Percentiles rank a stretch among this genome's conserved stretches.
Conservation (phyloP, 2,797 vertebrate genomes). For the Pelodytes ibericus region DNA sequence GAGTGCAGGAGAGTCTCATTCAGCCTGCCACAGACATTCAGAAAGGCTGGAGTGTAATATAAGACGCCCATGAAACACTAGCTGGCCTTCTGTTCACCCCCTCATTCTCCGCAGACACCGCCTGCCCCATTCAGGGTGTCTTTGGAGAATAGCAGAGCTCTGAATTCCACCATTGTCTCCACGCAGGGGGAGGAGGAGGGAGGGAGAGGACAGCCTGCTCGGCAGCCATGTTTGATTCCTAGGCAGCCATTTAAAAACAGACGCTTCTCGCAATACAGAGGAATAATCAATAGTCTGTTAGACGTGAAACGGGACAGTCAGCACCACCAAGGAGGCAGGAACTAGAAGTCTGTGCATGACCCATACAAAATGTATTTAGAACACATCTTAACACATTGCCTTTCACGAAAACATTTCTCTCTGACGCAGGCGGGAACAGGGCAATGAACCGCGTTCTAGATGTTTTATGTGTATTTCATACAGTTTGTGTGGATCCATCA, state of each 20-base stretch:
- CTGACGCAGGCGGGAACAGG: no score
- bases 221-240: slow-evolving; percentile 36
- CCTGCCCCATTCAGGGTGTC: slow-evolving; percentile 66
- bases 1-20: slow-evolving; percentile 69
- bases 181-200: not conserved
- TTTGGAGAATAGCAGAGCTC: slow-evolving; percentile 55
- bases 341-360: no score
- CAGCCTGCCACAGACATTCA: slow-evolving; percentile 72
- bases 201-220: not conserved
- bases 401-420: no score
- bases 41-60: slow-evolving; percentile 74
- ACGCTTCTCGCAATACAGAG: not conserved
- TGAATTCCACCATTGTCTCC: slow-evolving; percentile 64
- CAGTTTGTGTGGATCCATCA: no score
- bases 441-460: no score
- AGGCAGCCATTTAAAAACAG: not conserved
- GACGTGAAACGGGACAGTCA: no score
- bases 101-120: slow-evolving; percentile 62
- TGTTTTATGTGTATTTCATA: no score
- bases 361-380: no score
- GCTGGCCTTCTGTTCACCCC: slow-evolving; percentile 69
- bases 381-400: no score
- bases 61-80: slow-evolving; percentile 71
- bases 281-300: no score
- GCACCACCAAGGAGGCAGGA: no score